Percentiles rank a stretch among this genome's conserved stretches.
Conservation (phyloP, 2,888 invertebrate species). For the Seladonia tumulorum region DNA sequence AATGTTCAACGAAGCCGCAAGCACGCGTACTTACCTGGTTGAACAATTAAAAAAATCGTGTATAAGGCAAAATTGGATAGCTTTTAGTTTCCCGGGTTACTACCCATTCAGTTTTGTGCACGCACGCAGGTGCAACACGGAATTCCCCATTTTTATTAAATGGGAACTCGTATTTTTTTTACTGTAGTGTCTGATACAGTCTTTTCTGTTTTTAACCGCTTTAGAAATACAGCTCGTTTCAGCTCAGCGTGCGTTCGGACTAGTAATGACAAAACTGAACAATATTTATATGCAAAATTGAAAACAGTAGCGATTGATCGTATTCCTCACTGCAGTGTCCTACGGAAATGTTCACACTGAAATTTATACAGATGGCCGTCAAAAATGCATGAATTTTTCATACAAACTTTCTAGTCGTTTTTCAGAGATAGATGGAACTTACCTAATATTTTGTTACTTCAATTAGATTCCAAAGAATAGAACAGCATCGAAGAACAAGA, state of each 20-base stretch:
- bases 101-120: background rate
- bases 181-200: background rate
- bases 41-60: background rate
- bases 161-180: background rate
- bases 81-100: background rate
- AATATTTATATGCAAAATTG: background rate
- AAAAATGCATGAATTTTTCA: background rate
- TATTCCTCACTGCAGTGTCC: background rate
- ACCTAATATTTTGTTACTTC: too few species aligned
- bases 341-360: background rate
- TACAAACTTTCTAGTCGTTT: background rate
- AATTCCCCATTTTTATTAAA: constrained; percentile 3
- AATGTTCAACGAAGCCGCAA: background rate
- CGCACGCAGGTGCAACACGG: background rate
- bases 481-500: too few species aligned
- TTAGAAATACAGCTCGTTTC: background rate
- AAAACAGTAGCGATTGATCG: background rate
- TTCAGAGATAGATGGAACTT: background rate
- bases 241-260: background rate
- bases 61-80: background rate
- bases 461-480: too few species aligned
- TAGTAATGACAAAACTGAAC: background rate
- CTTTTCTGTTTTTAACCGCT: background rate
- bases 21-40: background rate
- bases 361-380: background rate